These are phyloP conservation scores for Danaus melanippus DNA, from an alignment of 1,140 invertebrate genomes.

Conservation along the genomic window DNA sequence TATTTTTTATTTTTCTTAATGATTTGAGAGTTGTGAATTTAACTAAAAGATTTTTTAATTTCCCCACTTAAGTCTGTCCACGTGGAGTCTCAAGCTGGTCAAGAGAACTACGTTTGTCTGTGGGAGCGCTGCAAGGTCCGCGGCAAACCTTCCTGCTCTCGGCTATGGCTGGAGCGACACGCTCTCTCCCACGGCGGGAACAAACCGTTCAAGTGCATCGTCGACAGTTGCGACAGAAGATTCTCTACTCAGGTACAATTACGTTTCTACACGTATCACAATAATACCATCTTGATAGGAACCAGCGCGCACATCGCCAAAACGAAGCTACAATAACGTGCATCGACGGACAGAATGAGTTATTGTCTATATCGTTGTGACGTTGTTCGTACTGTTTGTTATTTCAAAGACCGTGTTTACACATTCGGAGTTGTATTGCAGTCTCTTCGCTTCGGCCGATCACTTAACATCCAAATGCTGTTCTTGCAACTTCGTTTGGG, in stretches of 20 bases:
- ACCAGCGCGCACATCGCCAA: slow-evolving; percentile 33
- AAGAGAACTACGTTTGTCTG: slow-evolving; percentile 88
- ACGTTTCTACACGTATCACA: slow-evolving; percentile 34
- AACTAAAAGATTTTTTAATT: slow-evolving; percentile 29
- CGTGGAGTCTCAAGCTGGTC: slow-evolving; percentile 86
- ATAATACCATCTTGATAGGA: slow-evolving; percentile 12
- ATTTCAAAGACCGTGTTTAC: slow-evolving; percentile 21
- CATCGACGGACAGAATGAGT: slow-evolving; percentile 23
- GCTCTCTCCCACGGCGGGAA: slow-evolving; percentile 93
- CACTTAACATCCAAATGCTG: slow-evolving; percentile 6
- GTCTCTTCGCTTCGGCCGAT: slow-evolving; percentile 9
- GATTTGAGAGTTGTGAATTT: too few species aligned
- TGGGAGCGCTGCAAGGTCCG: slow-evolving; percentile 97
- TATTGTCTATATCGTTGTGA: slow-evolving; percentile 43
- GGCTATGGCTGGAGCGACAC: slow-evolving; percentile 94
- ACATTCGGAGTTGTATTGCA: slow-evolving; percentile 16
- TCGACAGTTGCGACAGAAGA: slow-evolving; percentile 91
- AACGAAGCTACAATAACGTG: slow-evolving; percentile 41
- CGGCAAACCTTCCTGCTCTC: slow-evolving; percentile 89
- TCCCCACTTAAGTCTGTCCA: slow-evolving; percentile 76
- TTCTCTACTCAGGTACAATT: slow-evolving; percentile 90
- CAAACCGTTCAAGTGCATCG: slow-evolving; percentile 96
- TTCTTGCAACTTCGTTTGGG: background rate
- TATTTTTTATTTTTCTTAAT: too few species aligned
- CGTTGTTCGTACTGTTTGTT: slow-evolving; percentile 19